These are phyloP conservation scores for Ophthalmolycus amberensis DNA, from an alignment of 2,113 vertebrate genomes.

Conservation along the genomic window DNA sequence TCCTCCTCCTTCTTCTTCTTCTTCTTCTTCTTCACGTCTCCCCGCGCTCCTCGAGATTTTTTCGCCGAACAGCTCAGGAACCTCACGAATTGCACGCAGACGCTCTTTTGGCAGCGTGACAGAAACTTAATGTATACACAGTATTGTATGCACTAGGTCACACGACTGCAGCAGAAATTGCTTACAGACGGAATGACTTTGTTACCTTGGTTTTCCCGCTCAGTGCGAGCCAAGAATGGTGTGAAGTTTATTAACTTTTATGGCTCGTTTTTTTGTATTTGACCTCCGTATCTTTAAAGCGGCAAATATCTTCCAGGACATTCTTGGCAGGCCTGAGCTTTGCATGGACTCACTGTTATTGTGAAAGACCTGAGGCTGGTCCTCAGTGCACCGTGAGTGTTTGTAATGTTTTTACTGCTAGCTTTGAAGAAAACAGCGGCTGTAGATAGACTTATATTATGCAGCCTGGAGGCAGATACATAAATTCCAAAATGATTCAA, in stretches of 20 bases:
- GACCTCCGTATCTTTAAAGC: slow-evolving; percentile 32
- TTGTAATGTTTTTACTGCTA: slow-evolving; percentile 18
- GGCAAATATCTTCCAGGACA: slow-evolving; percentile 19
- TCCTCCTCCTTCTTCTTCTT: too few species aligned
- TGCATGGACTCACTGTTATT: slow-evolving; percentile 1
- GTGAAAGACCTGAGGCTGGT: not conserved
- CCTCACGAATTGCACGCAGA: slow-evolving; percentile 33
- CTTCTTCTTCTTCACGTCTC: slow-evolving; percentile 42
- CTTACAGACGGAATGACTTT: slow-evolving; percentile 33
- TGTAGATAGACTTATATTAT: not conserved
- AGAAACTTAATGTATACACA: slow-evolving; percentile 38
- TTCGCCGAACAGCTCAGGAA: slow-evolving; percentile 27
- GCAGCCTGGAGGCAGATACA: slow-evolving; percentile 21
- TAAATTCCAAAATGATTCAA: slow-evolving; percentile 17
- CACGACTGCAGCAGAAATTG: slow-evolving; percentile 31
- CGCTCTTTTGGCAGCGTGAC: slow-evolving; percentile 36
- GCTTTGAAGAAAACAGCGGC: slow-evolving; percentile 4
- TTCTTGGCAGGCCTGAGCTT: slow-evolving; percentile 10
- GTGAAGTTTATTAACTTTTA: slow-evolving; percentile 31
- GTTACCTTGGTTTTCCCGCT: slow-evolving; percentile 33
- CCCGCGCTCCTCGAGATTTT: slow-evolving; percentile 11
- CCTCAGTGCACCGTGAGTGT: not conserved
- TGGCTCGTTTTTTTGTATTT: slow-evolving; percentile 38
- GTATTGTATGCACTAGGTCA: slow-evolving; percentile 7
- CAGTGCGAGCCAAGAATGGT: slow-evolving; percentile 11